Percentiles rank a stretch among this genome's conserved stretches.
These are phyloP conservation scores for Agriopis marginaria DNA, from an alignment of 2,888 invertebrate genomes.

Conservation along the genomic window DNA sequence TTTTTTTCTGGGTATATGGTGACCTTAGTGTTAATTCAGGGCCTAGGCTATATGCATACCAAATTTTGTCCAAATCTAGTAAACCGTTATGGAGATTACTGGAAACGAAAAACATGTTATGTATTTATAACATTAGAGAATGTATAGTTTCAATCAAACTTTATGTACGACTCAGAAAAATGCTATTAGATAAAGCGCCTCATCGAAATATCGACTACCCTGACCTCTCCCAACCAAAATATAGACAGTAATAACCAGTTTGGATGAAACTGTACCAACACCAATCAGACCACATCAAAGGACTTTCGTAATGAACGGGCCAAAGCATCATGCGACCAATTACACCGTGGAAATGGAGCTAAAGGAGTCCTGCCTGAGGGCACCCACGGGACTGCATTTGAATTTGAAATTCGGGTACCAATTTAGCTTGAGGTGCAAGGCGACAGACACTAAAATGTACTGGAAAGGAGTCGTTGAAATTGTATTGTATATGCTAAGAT, in stretches of 20 bases:
- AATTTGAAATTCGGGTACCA: constrained; percentile 84
- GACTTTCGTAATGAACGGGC: constrained; percentile 54
- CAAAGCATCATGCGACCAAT: constrained; percentile 78
- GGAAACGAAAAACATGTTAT: too few relatives aligned
- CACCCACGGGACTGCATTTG: constrained; percentile 78
- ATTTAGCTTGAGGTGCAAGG: constrained; percentile 81
- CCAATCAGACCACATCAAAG: constrained; percentile 81
- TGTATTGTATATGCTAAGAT: constrained; percentile 55
- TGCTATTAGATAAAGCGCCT: too few relatives aligned
- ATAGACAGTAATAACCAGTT: constrained; percentile 50
- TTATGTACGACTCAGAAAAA: too few relatives aligned
- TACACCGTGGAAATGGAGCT: constrained; percentile 64
- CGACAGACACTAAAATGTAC: constrained; percentile 76
- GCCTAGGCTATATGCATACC: too few relatives aligned
- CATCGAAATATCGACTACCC: constrained; percentile 18
- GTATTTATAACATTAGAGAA: too few relatives aligned
- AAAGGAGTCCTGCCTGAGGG: constrained; percentile 75
- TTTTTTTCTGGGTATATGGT: too few relatives aligned
- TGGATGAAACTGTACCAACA: constrained; percentile 32
- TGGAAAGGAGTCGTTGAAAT: constrained; percentile 73
- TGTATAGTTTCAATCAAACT: too few relatives aligned
- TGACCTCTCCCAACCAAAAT: constrained; percentile 61
- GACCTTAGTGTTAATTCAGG: too few relatives aligned
- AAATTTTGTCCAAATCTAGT: too few relatives aligned
- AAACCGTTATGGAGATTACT: too few relatives aligned